Evolutionary conservation across 2,113 vertebrate species (phyloP), one percentile per base, ranked within the genome.

Genomic region (Pao palembangensis): DNA sequence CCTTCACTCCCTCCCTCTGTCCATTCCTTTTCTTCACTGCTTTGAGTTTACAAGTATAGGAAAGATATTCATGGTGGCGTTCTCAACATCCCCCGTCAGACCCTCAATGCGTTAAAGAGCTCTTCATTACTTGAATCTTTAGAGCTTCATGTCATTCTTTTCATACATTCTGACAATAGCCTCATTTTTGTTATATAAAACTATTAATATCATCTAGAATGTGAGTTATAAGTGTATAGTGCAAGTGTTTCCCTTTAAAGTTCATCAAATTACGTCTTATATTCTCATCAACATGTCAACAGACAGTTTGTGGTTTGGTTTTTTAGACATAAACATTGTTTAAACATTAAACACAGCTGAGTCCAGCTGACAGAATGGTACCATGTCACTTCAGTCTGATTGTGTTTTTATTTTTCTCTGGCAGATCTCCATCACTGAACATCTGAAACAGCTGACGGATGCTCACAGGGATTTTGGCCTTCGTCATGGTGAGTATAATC

Each of bases 391-490:
- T 28, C 25, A 28, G 25, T 8, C 25, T 53, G 20, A 63, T 10
- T 28, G 6, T 0, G 8, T 43, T n/a, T 61, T 13, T 11, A n/a
- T 61, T 23, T 57, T 47, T 43, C 21, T 63, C 38, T 12, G 0
- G 67, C 86, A 99, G 97, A 88, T 96, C 64, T 93, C 93, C 0
- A 85, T 97, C 76, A 92, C 92, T 63, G 94, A 97, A 46, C 93
- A 95, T 66, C 88, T 98, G 76, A 93, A 93, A 79, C 94, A 97
- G 81, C 89, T 99, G 85, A 94, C 93, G 0, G 95, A 98, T 65
- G 94, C 94, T 84, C 93, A 97, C 64, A 90, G 90, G 66, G 95
- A 98, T 82, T 96, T 96, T 80, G 93, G 92, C 57, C 93, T 93
- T 73, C 88, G 94, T 76, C 93, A 93, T 48, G 93, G 97, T 98